These are phyloP conservation scores for Trichonephila inaurata DNA, from an alignment of 1,140 invertebrate genomes.

Conservation along the genomic window DNA sequence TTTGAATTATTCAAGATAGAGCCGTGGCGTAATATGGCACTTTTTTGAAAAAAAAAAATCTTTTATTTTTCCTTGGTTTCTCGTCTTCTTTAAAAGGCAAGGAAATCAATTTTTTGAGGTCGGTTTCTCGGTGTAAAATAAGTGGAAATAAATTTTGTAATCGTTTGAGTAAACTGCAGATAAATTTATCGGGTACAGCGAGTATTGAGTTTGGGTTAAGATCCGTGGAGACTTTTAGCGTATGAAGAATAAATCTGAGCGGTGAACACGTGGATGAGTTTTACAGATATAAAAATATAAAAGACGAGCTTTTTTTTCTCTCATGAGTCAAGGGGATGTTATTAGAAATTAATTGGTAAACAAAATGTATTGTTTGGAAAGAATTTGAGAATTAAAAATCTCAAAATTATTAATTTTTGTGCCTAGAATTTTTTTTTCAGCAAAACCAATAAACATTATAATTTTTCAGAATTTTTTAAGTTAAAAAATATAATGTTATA, in stretches of 20 bases:
- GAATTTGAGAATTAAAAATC: too few relatives aligned
- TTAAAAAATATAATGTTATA: too few relatives aligned
- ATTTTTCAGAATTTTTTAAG: too few relatives aligned
- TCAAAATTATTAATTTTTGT: too few relatives aligned
- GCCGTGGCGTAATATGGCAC: background rate
- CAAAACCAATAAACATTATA: too few relatives aligned
- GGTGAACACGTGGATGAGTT: background rate
- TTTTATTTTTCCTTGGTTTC: background rate
- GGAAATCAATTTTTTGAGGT: conserved; percentile 24
- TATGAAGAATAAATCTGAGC: background rate
- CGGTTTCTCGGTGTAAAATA: conserved; percentile 19
- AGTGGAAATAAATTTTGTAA: conserved; percentile 62
- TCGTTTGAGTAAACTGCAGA: conserved; percentile 55
- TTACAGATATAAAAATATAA: background rate
- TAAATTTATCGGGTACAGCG: conserved; percentile 40
- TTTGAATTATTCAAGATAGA: conserved; percentile 51
- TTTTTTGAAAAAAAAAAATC: background rate
- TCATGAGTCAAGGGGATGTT: too few relatives aligned
- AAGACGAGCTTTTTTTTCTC: background rate
- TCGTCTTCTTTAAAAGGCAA: background rate
- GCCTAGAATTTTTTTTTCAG: too few relatives aligned
- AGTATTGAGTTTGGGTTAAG: conserved; percentile 7
- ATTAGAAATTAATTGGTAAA: too few relatives aligned
- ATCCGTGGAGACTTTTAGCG: background rate
- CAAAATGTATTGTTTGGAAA: too few relatives aligned